Percentiles rank a stretch among this genome's conserved stretches.
phyloP scores from a whole-genome alignment of 2,797 vertebrate genomes.

The Bovichtus diacanthus region DNA sequence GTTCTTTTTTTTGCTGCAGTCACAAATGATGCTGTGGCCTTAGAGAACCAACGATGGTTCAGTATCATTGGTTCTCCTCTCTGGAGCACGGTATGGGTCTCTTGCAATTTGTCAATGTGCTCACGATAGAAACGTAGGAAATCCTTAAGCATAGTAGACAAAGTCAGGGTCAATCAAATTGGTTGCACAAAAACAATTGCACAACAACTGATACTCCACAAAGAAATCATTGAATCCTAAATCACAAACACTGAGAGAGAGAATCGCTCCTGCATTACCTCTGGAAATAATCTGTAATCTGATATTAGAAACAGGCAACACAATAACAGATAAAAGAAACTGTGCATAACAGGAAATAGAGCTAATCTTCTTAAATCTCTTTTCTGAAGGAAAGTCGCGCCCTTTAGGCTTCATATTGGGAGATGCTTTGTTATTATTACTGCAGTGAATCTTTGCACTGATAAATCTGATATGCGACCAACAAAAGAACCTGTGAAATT shows the following conservation, averaged over 20 bases:
- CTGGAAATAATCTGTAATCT: slow-evolving; percentile 42
- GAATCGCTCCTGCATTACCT: not conserved
- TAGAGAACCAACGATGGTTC: no score
- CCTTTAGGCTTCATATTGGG: slow-evolving; percentile 39
- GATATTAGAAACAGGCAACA: slow-evolving; percentile 37
- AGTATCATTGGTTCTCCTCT: not conserved
- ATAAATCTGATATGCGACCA: slow-evolving; percentile 27
- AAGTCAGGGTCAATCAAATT: not conserved
- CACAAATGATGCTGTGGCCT: not conserved
- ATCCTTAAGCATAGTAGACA: not conserved
- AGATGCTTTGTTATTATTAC: slow-evolving; percentile 53
- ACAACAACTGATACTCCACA: not conserved
- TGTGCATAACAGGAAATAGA: slow-evolving; percentile 46
- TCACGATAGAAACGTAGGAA: not conserved
- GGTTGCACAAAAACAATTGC: not conserved
- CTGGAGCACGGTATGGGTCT: not conserved
- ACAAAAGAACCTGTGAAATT: slow-evolving; percentile 14
- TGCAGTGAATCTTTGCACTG: slow-evolving; percentile 29
- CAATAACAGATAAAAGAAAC: slow-evolving; percentile 55
- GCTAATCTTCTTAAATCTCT: slow-evolving; percentile 50
- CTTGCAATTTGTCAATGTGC: not conserved
- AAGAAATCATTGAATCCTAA: not conserved
- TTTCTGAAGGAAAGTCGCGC: slow-evolving; percentile 18
- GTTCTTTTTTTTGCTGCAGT: not conserved
- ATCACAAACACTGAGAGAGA: not conserved